Evolutionary conservation across 1,140 invertebrate species (phyloP).

Genomic region (Atta colombica): DNA sequence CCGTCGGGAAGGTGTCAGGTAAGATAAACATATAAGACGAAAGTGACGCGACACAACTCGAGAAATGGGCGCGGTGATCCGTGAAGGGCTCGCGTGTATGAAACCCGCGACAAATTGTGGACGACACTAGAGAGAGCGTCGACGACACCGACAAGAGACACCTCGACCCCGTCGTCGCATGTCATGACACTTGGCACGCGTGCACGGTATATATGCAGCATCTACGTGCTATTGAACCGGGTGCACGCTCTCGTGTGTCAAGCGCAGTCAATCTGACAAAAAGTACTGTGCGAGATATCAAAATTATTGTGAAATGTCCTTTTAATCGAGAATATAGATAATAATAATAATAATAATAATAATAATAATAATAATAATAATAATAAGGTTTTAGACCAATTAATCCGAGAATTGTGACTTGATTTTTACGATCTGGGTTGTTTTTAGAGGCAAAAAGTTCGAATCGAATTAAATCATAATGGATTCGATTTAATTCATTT

Average conservation of each 20-base stretch:
- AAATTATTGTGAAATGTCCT: background rate
- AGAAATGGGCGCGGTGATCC: background rate
- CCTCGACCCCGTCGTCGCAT: conserved; percentile 49
- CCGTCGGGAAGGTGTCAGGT: conserved; percentile 70
- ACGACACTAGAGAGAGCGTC: conserved; percentile 59
- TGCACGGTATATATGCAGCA: background rate
- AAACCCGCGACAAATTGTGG: conserved; percentile 45
- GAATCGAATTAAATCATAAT: no score
- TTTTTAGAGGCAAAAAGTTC: no score
- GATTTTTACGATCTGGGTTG: no score
- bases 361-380: no score
- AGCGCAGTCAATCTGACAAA: conserved; percentile 16
- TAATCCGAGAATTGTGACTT: no score
- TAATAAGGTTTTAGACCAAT: no score
- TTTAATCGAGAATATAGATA: background rate
- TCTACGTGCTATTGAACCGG: conserved; percentile 12
- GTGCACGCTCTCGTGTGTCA: conserved; percentile 33
- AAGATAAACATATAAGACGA: conserved; percentile 57
- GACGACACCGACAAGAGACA: conserved; percentile 33
- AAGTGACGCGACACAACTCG: background rate
- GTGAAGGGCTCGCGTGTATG: background rate
- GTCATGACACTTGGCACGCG: conserved; percentile 58
- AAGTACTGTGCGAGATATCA: background rate
- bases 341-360: no score
- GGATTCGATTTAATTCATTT: no score